These are phyloP conservation scores for Triops longicaudatus DNA, from an alignment of 1,140 invertebrate species.

Conservation along the genomic window DNA sequence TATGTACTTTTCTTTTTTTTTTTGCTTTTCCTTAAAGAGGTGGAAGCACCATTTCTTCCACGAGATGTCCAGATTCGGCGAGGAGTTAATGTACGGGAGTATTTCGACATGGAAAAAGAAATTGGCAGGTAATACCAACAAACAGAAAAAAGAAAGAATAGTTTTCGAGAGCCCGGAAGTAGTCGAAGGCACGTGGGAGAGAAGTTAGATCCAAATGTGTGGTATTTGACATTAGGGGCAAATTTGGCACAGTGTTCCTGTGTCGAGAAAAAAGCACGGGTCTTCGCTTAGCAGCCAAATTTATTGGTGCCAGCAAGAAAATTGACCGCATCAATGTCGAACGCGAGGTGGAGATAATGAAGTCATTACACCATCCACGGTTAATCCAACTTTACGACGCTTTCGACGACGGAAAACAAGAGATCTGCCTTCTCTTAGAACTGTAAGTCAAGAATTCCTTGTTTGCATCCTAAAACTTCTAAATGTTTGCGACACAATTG, in stretches of 20 bases:
- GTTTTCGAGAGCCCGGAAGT: neutral
- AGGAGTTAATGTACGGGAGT: constrained; percentile 65
- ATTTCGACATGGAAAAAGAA: constrained; percentile 70
- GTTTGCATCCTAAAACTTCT: neutral
- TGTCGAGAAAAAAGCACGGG: constrained; percentile 75
- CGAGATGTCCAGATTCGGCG: constrained; percentile 68
- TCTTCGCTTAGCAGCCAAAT: constrained; percentile 81
- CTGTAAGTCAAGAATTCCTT: constrained; percentile 60
- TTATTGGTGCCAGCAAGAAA: constrained; percentile 70
- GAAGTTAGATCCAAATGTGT: constrained; percentile 18
- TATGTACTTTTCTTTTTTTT: constrained; percentile 17
- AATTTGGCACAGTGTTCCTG: constrained; percentile 94
- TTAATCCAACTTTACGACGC: constrained; percentile 94
- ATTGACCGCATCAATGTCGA: constrained; percentile 86
- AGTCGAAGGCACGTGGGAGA: neutral
- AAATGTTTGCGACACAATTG: neutral
- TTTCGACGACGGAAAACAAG: constrained; percentile 69
- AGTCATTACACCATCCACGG: constrained; percentile 79
- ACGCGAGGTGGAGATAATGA: constrained; percentile 94
- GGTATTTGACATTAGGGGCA: constrained; percentile 62
- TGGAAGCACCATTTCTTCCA: constrained; percentile 72
- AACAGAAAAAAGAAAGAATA: neutral
- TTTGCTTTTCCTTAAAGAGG: constrained; percentile 53
- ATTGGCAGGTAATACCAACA: constrained; percentile 43
- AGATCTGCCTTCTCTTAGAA: constrained; percentile 91